Conservation (phyloP, 2,797 vertebrate genomes). For the Notolepis coatsorum region DNA sequence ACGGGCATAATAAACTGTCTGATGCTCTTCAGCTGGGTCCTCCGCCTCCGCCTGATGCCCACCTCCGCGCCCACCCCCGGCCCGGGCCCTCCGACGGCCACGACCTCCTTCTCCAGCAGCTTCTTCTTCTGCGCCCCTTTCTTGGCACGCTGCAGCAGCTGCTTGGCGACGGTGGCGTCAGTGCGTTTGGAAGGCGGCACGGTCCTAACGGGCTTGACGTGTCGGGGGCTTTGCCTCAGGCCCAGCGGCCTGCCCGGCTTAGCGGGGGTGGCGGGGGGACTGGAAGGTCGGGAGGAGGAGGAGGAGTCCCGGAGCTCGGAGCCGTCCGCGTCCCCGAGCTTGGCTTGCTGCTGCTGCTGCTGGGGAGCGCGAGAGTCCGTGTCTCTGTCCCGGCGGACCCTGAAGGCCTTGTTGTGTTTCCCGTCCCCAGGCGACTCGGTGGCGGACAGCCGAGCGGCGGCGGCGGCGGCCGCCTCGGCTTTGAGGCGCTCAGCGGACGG, state of each 20-base stretch:
- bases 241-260: constrained; percentile 74
- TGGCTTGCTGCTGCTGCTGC: too few relatives aligned
- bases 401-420: constrained; percentile 90
- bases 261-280: constrained; percentile 67
- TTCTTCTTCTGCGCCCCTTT: constrained; percentile 91
- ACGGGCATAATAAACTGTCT: constrained; percentile 99
- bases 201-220: constrained; percentile 93
- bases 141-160: constrained; percentile 95
- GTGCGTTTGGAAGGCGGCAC: constrained; percentile 96
- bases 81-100: constrained; percentile 83
- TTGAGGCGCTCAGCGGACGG: constrained; percentile 93
- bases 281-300: constrained; percentile 30
- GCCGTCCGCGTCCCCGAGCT: constrained; percentile 61
- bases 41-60: constrained; percentile 82
- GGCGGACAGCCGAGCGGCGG: constrained; percentile 69
- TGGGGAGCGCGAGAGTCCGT: constrained; percentile 64
- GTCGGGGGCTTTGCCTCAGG: constrained; percentile 94
- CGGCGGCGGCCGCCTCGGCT: constrained; percentile 82
- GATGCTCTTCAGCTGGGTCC: constrained; percentile 96
- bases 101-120: constrained; percentile 92
- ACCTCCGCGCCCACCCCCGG: constrained; percentile 70
- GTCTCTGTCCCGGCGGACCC: constrained; percentile 85
- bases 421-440: constrained; percentile 73
- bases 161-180: constrained; percentile 95
- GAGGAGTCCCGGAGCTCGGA: constrained; percentile 62